A percentile compares a stretch with the other conserved stretches of the same genome.
Evolutionary conservation across 2,888 invertebrate species (phyloP).

Genomic region (Keiferia lycopersicella): DNA sequence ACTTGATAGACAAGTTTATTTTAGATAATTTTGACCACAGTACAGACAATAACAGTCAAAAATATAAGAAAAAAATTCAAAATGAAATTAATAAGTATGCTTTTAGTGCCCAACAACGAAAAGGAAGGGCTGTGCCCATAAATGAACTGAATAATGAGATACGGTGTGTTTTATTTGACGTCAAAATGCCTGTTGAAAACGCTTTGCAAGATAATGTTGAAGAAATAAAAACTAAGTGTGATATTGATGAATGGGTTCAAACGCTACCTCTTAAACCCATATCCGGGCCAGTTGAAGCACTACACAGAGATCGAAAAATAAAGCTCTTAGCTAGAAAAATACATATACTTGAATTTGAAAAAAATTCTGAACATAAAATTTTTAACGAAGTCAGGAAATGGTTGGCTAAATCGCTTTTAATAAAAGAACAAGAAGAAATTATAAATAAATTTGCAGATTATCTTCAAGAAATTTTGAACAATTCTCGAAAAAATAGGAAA

Average conservation of each 20-base stretch:
- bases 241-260: constrained; percentile 58
- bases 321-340: constrained; percentile 53
- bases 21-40: constrained; percentile 61
- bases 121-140: constrained; percentile 46
- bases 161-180: constrained; percentile 53
- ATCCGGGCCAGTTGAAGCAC: constrained; percentile 40
- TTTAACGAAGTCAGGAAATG: constrained; percentile 55
- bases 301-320: constrained; percentile 53
- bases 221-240: constrained; percentile 58
- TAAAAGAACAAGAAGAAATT: constrained; percentile 39
- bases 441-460: constrained; percentile 42
- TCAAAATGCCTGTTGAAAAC: constrained; percentile 51
- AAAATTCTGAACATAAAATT: constrained; percentile 46
- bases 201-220: constrained; percentile 53
- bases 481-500: constrained; percentile 47
- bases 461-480: constrained; percentile 47
- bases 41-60: constrained; percentile 47
- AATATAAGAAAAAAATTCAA: constrained; percentile 50
- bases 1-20: constrained; percentile 56
- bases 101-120: constrained; percentile 47
- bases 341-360: constrained; percentile 51
- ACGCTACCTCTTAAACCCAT: constrained; percentile 48
- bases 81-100: constrained; percentile 52
- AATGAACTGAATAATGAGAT: constrained; percentile 56
- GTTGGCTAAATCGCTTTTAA: constrained; percentile 52